These are phyloP conservation scores for Drosophila kuntzei DNA, from an alignment of 2,888 invertebrate species.

Conservation along the genomic window DNA sequence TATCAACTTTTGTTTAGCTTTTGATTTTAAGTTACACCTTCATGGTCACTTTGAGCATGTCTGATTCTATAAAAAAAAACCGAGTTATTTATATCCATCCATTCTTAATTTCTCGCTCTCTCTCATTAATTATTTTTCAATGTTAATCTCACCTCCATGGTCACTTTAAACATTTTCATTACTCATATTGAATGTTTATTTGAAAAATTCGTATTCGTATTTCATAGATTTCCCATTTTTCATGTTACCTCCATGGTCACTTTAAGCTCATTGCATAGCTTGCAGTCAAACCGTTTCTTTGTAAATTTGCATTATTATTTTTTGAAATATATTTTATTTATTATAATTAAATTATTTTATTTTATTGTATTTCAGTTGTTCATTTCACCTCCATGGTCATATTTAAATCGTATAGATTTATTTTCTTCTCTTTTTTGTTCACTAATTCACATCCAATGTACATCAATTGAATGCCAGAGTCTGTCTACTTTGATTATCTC, in stretches of 20 bases:
- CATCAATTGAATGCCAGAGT: conserved; percentile 28
- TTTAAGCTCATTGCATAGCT: background rate
- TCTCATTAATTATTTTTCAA: background rate
- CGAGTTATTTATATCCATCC: no score
- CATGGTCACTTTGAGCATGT: background rate
- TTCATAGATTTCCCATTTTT: background rate
- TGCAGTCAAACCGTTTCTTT: background rate
- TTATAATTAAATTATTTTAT: no score
- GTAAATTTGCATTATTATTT: no score
- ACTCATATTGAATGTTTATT: no score
- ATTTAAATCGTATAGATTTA: background rate
- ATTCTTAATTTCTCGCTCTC: no score
- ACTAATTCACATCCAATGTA: background rate
- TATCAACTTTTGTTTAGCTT: no score
- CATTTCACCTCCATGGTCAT: background rate
- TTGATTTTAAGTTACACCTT: no score
- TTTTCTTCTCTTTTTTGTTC: background rate
- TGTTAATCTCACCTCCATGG: background rate
- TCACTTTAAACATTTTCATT: background rate
- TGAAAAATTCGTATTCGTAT: no score
- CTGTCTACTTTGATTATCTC: background rate
- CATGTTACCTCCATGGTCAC: no score
- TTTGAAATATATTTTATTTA: no score
- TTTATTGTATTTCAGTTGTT: no score
- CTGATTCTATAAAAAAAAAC: no score